These are phyloP conservation scores for Drosophila neocordata DNA, from an alignment of 1,140 invertebrate species.

Conservation along the genomic window DNA sequence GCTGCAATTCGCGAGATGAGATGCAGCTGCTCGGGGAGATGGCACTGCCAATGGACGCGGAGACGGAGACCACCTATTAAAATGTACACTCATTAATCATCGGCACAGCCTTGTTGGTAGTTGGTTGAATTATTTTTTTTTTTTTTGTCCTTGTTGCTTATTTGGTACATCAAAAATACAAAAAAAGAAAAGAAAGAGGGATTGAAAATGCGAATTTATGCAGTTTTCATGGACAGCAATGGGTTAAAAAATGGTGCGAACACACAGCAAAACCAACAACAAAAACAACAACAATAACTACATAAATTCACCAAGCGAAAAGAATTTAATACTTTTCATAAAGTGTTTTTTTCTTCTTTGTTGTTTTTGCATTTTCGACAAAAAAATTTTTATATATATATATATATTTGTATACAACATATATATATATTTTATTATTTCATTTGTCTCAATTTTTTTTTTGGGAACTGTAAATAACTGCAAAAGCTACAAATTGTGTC, in stretches of 20 bases:
- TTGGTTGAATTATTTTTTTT: too few species aligned
- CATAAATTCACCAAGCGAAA: constrained; percentile 39
- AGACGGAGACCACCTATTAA: constrained; percentile 75
- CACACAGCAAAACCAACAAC: neutral
- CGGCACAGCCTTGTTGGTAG: constrained; percentile 31
- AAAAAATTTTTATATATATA: constrained; percentile 21
- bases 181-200: constrained; percentile 22
- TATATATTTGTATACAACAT: neutral
- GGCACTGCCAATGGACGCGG: constrained; percentile 16
- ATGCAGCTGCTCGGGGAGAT: constrained; percentile 14
- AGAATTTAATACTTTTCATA: constrained; percentile 74
- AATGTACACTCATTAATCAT: constrained; percentile 79
- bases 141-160: constrained; percentile 43
- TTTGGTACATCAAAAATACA: constrained; percentile 40
- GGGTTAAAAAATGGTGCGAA: constrained; percentile 42
- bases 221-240: constrained; percentile 64
- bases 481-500: constrained; percentile 50
- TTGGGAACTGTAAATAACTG: constrained; percentile 46
- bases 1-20: constrained; percentile 1
- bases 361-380: constrained; percentile 14
- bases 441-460: constrained; percentile 20
- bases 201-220: constrained; percentile 72
- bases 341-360: constrained; percentile 53
- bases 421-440: constrained; percentile 3
- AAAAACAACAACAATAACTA: constrained; percentile 32